A percentile compares a stretch with the other conserved stretches of the same genome.
These are phyloP conservation scores for Apostichopus parvimensis DNA, from an alignment of 35 echinoderm and acorn worm genomes.

Conservation along the genomic window DNA sequence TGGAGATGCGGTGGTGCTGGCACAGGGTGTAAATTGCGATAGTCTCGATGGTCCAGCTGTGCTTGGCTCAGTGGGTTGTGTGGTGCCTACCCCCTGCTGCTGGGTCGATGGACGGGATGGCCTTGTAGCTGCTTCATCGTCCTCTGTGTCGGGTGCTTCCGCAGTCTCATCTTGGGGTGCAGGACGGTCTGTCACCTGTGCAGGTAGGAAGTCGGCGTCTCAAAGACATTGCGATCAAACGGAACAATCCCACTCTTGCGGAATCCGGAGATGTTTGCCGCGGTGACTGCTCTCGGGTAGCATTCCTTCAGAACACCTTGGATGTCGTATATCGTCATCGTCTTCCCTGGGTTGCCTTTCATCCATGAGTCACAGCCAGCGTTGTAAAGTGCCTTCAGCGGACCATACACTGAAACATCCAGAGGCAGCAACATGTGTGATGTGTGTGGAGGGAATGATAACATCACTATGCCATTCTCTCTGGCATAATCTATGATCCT, in stretches of 20 bases:
- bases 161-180: neutral
- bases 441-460: conserved; percentile 16
- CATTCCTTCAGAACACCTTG: neutral
- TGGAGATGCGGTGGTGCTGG: neutral
- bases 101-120: too few species aligned
- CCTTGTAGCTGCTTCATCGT: too few species aligned
- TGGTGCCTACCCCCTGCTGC: too few species aligned
- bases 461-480: conserved; percentile 25
- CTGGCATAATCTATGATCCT: neutral
- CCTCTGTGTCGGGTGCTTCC: neutral
- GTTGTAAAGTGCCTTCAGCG: conserved; percentile 5
- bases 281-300: neutral
- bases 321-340: conserved; percentile 36
- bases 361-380: conserved; percentile 7
- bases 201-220: neutral
- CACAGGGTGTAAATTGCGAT: neutral
- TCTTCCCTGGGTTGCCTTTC: conserved; percentile 33
- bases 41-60: neutral
- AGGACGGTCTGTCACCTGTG: neutral
- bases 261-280: neutral
- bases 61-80: too few species aligned
- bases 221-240: neutral
- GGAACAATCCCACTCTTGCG: neutral
- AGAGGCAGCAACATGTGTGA: conserved; percentile 27
- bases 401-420: conserved; percentile 30